Evolutionary conservation across 2,113 vertebrate species (phyloP).

Genomic region (Osmerus mordax): DNA sequence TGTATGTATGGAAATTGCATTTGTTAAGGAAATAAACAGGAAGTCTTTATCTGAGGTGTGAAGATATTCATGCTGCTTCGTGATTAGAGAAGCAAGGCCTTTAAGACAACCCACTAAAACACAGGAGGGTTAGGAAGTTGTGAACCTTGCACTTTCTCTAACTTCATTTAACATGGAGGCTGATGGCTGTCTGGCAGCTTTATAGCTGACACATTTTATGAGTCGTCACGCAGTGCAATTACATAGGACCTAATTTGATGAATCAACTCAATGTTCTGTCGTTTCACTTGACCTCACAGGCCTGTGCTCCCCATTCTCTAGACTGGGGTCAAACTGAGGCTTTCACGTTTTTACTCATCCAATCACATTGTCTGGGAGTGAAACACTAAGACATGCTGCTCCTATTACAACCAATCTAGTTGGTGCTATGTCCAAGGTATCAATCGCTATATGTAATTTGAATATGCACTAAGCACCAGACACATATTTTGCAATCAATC

Average conservation of each 20-base stretch:
- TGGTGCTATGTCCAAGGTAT: constrained; percentile 18
- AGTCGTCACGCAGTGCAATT: constrained; percentile 87
- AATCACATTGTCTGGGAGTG: constrained; percentile 72
- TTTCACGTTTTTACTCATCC: constrained; percentile 78
- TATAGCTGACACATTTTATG: constrained; percentile 82
- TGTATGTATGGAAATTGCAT: constrained; percentile 26
- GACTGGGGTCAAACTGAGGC: constrained; percentile 81
- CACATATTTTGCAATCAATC: constrained; percentile 18
- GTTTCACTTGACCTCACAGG: constrained; percentile 78
- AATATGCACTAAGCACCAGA: too few species aligned
- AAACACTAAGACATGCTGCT: constrained; percentile 65
- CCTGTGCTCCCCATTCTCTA: constrained; percentile 77
- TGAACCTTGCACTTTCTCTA: constrained; percentile 75
- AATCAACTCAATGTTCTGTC: constrained; percentile 88
- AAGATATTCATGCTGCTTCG: constrained; percentile 21
- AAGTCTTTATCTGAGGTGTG: not conserved
- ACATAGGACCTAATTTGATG: constrained; percentile 91
- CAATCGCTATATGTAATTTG: not conserved
- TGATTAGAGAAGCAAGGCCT: constrained; percentile 31
- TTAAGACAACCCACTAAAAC: constrained; percentile 67
- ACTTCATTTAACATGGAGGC: constrained; percentile 85
- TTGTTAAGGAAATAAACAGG: constrained; percentile 23
- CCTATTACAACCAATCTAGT: constrained; percentile 44
- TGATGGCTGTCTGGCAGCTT: constrained; percentile 92
- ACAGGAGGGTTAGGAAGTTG: constrained; percentile 79